Conservation (phyloP, 2,113 vertebrate species). For the Cyprinodon brontotheroides region DNA sequence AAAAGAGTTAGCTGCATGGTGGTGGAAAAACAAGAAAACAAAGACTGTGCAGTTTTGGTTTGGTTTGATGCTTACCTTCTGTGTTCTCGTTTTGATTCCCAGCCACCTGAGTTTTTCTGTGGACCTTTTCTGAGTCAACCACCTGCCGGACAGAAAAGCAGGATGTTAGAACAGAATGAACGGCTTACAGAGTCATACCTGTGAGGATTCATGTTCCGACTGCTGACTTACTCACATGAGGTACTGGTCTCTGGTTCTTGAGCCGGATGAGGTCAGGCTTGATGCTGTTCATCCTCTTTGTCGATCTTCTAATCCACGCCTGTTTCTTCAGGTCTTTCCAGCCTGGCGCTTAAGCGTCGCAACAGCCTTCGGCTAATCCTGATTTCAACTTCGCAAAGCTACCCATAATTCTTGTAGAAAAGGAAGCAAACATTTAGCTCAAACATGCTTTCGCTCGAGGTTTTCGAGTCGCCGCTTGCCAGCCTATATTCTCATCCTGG, state of each 20-base stretch:
- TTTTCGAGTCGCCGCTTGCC: no score
- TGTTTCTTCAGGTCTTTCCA: constrained; percentile 97
- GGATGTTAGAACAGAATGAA: constrained; percentile 23
- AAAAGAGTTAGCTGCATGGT: background rate
- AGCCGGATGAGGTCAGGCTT: constrained; percentile 99
- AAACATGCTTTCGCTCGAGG: constrained; percentile 53
- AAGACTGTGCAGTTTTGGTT: rapidly evolving
- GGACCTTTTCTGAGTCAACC: constrained; percentile 98
- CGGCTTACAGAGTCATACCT: background rate
- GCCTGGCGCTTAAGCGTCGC: no score
- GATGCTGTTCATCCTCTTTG: constrained; percentile 99
- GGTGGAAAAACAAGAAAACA: no score
- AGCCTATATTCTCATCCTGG: constrained; percentile 88
- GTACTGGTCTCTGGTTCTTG: constrained; percentile 98
- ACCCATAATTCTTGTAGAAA: constrained; percentile 89
- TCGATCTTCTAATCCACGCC: constrained; percentile 96
- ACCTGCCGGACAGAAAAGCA: constrained; percentile 78
- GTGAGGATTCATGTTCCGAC: no score
- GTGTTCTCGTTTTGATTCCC: constrained; percentile 93
- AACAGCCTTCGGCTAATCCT: constrained; percentile 93
- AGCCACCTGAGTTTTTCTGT: constrained; percentile 99
- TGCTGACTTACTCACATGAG: constrained; percentile 85
- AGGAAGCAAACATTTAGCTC: background rate
- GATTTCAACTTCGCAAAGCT: constrained; percentile 98
- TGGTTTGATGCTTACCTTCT: constrained; percentile 86